phyloP scores from a whole-genome alignment of 2,113 vertebrate species.

The Catharus minimus region DNA sequence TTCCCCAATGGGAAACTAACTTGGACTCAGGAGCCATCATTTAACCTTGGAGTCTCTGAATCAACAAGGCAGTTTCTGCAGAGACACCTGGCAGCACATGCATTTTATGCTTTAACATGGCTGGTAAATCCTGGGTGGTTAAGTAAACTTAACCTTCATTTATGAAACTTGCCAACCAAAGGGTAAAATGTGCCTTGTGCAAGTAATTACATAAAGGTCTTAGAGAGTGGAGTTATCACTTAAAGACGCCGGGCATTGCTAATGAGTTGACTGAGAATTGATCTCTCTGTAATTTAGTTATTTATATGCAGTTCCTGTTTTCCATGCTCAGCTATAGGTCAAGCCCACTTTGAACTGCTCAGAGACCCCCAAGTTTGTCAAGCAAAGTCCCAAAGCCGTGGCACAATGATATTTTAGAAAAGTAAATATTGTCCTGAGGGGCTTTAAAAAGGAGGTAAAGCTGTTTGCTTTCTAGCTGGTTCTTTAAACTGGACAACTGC shows the following conservation, averaged over 20 bases:
- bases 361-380: slow-evolving; percentile 85
- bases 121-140: slow-evolving; percentile 94
- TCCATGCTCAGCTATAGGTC: slow-evolving; percentile 84
- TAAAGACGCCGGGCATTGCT: slow-evolving; percentile 87
- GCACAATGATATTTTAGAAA: slow-evolving; percentile 96
- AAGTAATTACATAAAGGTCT: slow-evolving; percentile 90
- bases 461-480: slow-evolving; percentile 87
- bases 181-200: slow-evolving; percentile 84
- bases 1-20: slow-evolving; percentile 62
- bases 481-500: slow-evolving; percentile 73
- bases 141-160: slow-evolving; percentile 99
- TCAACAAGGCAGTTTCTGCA: slow-evolving; percentile 69
- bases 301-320: slow-evolving; percentile 89
- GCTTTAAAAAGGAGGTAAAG: slow-evolving; percentile 83
- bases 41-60: slow-evolving; percentile 87
- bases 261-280: slow-evolving; percentile 96
- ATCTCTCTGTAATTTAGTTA: slow-evolving; percentile 95
- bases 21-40: slow-evolving; percentile 77
- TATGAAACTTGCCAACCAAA: slow-evolving; percentile 92
- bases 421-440: slow-evolving; percentile 95
- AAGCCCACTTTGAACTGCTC: slow-evolving; percentile 83
- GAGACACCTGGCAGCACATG: slow-evolving; percentile 77
- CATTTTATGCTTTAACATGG: slow-evolving; percentile 98
- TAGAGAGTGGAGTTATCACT: slow-evolving; percentile 87
- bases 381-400: slow-evolving; percentile 88